Evolutionary conservation across 2,113 vertebrate species (phyloP).

Genomic region (Isichthys henryi): DNA sequence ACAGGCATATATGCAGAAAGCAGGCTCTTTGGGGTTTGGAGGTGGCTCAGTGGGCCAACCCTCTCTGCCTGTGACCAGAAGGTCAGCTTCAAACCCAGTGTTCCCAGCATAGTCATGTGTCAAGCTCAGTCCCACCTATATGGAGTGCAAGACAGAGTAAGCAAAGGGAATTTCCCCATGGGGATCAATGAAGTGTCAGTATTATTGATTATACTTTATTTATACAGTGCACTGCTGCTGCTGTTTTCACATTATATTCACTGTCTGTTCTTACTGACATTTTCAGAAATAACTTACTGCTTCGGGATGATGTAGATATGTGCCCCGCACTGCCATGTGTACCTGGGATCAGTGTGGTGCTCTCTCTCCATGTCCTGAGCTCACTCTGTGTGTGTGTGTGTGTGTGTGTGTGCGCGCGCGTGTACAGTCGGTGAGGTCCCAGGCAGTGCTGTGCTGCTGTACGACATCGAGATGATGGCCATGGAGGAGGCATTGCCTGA

Average conservation of each 20-base stretch:
- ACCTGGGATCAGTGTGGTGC: not conserved
- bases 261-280: not conserved
- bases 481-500: conserved; percentile 88
- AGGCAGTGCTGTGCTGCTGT: conserved; percentile 87
- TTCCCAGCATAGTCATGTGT: not conserved
- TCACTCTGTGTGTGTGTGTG: not conserved
- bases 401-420: not conserved
- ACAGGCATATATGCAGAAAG: not conserved
- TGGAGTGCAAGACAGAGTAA: not conserved
- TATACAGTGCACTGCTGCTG: not conserved
- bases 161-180: not conserved
- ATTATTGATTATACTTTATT: not conserved
- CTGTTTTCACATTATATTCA: not conserved
- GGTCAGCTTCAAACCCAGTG: not conserved
- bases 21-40: not conserved
- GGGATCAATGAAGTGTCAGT: not conserved
- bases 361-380: not conserved
- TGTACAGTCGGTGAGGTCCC: conserved; percentile 84
- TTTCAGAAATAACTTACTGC: not conserved
- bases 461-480: conserved; percentile 81
- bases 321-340: not conserved
- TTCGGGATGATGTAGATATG: not conserved
- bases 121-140: not conserved
- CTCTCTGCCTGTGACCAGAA: not conserved
- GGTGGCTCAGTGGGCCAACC: not conserved